Conservation (phyloP, 1,140 invertebrate genomes). For the Ceratina australensis region DNA sequence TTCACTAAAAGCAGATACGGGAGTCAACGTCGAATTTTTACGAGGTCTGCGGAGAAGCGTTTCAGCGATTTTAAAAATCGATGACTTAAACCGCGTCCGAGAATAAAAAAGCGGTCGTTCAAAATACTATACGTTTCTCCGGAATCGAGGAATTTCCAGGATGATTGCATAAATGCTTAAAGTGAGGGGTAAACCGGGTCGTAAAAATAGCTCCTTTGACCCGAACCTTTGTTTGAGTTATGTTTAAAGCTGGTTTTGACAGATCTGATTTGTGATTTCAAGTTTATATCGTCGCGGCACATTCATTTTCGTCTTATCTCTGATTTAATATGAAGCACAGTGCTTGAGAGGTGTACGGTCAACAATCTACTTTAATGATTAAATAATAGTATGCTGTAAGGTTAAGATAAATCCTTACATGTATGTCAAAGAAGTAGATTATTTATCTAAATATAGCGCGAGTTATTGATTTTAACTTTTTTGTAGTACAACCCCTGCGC, state of each 20-base stretch:
- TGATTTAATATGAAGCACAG: not conserved
- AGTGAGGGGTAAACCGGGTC: not conserved
- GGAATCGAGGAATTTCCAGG: not conserved
- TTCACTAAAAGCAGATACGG: too few species aligned
- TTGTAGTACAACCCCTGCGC: too few species aligned
- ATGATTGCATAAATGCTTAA: slow-evolving; percentile 1
- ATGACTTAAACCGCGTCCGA: not conserved
- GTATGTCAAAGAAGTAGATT: not conserved
- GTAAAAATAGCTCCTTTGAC: slow-evolving; percentile 34
- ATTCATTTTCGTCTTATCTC: not conserved
- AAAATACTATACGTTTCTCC: slow-evolving; percentile 23
- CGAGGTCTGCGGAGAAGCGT: not conserved
- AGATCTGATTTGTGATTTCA: not conserved
- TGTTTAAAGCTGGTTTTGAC: slow-evolving; percentile 6
- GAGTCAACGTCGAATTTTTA: not conserved
- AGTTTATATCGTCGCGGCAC: not conserved
- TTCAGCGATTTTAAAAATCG: not conserved
- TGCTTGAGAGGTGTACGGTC: too few species aligned
- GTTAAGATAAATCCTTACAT: too few species aligned
- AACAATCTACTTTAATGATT: too few species aligned
- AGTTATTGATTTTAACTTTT: slow-evolving; percentile 2
- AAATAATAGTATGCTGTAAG: too few species aligned
- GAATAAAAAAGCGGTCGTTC: not conserved
- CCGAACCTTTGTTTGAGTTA: slow-evolving; percentile 21
- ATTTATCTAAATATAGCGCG: not conserved